Conservation (phyloP, 2,888 invertebrate genomes). For the Amphipoea lucens region DNA sequence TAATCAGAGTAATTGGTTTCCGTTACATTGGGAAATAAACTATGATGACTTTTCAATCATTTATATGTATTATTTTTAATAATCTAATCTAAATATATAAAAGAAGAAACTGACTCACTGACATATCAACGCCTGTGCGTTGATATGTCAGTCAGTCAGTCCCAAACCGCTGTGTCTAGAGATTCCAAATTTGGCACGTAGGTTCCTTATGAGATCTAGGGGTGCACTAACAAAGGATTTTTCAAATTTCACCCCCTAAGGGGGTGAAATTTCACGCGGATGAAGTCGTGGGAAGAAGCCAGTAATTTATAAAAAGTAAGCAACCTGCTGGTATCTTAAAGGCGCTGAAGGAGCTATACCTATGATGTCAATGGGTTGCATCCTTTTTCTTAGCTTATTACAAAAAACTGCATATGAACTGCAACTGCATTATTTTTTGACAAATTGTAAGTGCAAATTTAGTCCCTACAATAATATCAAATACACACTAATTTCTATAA, state of each 20-base stretch:
- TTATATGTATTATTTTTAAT: neutral
- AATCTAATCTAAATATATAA: neutral
- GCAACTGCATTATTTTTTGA: neutral
- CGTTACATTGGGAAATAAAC: conserved; percentile 18
- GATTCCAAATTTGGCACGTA: too few relatives aligned
- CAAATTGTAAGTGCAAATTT: neutral
- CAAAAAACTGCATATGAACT: neutral
- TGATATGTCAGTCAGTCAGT: too few relatives aligned
- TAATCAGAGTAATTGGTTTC: conserved; percentile 17
- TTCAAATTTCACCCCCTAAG: too few relatives aligned
- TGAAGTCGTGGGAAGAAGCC: too few relatives aligned
- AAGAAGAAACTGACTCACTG: too few relatives aligned
- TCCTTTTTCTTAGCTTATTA: neutral
- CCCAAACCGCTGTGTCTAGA: too few relatives aligned
- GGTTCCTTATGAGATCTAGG: too few relatives aligned
- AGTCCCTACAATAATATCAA: neutral
- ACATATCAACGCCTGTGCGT: too few relatives aligned
- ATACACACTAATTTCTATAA: too few relatives aligned
- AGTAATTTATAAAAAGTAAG: neutral
- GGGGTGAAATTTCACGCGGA: too few relatives aligned
- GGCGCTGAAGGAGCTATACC: neutral
- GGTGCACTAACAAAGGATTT: too few relatives aligned
- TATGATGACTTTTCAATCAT: neutral
- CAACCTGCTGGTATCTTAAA: neutral
- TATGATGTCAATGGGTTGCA: neutral